phyloP scores from a whole-genome alignment of 2,113 vertebrate species.

The Oreamnos americanus region DNA sequence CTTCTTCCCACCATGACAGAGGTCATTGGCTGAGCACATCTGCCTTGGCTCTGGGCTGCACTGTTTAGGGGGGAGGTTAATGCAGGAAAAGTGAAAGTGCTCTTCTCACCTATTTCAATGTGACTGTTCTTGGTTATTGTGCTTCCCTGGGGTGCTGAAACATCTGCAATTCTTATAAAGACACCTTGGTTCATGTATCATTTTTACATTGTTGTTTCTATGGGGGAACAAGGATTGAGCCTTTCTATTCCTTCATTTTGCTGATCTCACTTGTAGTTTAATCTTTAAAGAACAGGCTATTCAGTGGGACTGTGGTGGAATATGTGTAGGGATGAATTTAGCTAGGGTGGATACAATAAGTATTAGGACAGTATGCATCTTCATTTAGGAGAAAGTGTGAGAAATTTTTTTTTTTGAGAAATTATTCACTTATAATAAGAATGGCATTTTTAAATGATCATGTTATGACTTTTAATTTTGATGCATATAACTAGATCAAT shows the following conservation, averaged over 20 bases:
- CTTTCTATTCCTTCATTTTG: not conserved
- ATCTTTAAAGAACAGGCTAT: not conserved
- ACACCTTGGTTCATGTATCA: not conserved
- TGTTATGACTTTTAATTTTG: not conserved
- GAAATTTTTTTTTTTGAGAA: not conserved
- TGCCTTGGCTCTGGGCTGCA: not conserved
- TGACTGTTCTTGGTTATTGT: not conserved
- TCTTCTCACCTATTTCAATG: not conserved
- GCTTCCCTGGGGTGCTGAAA: not conserved
- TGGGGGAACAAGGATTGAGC: not conserved
- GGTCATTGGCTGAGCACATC: not conserved
- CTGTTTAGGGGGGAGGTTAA: not conserved
- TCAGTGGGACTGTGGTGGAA: not conserved
- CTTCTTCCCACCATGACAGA: not conserved
- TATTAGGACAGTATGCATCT: not conserved
- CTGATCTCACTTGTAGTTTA: not conserved
- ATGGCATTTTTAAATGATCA: not conserved
- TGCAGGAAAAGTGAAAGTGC: not conserved
- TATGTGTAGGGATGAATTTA: not conserved
- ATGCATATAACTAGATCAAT: not conserved
- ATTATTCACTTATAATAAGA: not conserved
- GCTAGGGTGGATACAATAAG: not conserved
- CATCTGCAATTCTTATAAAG: not conserved
- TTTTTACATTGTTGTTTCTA: not conserved
- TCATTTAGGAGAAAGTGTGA: not conserved